Conservation (phyloP, 2,797 vertebrate species). For the Enteromius radiatus region DNA sequence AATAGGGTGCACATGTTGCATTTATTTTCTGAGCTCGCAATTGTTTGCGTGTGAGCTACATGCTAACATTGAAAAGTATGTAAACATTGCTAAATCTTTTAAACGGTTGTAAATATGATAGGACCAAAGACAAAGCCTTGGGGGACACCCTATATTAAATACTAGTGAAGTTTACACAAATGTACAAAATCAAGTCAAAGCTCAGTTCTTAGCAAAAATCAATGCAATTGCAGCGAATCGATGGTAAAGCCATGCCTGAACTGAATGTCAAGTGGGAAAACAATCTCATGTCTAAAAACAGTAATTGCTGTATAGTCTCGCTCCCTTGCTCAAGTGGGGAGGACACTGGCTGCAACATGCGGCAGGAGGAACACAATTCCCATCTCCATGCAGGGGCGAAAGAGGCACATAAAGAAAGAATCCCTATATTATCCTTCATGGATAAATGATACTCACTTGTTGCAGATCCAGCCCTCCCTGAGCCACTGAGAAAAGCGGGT, state of each 20-base stretch:
- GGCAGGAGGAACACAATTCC: constrained; percentile 42
- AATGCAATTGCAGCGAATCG: not conserved
- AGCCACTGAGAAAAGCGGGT: constrained; percentile 79
- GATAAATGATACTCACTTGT: constrained; percentile 74
- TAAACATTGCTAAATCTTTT: not conserved
- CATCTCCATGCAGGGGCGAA: constrained; percentile 45
- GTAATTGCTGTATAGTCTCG: constrained; percentile 8
- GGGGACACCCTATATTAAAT: not conserved
- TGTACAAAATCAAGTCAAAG: not conserved
- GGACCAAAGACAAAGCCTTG: not conserved
- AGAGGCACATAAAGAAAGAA: constrained; percentile 45
- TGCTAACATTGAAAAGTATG: not conserved
- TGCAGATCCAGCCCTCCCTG: constrained; percentile 81
- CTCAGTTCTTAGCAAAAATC: not conserved
- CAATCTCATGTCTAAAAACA: constrained; percentile 23
- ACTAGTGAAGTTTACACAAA: not conserved
- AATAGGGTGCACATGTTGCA: not conserved
- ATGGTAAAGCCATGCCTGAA: constrained; percentile 47
- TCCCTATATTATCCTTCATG: constrained; percentile 30
- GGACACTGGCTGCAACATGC: constrained; percentile 62
- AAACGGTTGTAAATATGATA: not conserved
- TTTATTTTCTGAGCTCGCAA: not conserved
- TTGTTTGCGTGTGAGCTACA: not conserved
- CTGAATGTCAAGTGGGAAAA: constrained; percentile 1
- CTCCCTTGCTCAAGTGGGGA: constrained; percentile 58